These are phyloP conservation scores for Mystacides longicornis DNA, from an alignment of 2,888 invertebrate genomes.

Conservation along the genomic window DNA sequence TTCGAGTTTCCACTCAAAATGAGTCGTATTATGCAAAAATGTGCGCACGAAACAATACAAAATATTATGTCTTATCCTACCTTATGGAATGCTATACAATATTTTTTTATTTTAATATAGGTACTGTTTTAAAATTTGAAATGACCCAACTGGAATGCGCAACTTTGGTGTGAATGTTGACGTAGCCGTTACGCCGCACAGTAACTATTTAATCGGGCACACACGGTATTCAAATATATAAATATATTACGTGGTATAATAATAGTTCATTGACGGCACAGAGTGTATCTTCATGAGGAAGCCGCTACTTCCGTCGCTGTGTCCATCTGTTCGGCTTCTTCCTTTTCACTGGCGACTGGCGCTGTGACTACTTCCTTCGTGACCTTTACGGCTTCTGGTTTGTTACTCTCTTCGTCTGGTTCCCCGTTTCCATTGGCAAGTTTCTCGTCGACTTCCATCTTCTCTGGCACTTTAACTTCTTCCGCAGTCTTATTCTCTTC, in stretches of 20 bases:
- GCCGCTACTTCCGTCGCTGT: not conserved
- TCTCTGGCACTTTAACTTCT: conserved; percentile 22
- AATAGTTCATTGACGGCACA: not conserved
- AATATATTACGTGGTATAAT: too few relatives aligned
- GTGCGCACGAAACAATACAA: too few relatives aligned
- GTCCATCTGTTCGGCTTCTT: not conserved
- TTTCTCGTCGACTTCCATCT: conserved; percentile 12
- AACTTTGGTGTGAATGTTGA: too few relatives aligned
- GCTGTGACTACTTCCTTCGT: conserved; percentile 25
- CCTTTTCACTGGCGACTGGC: not conserved
- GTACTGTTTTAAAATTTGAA: too few relatives aligned
- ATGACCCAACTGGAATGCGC: too few relatives aligned
- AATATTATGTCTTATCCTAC: too few relatives aligned
- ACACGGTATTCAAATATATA: too few relatives aligned
- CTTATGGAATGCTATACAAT: too few relatives aligned
- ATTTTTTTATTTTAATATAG: too few relatives aligned
- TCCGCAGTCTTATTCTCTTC: conserved; percentile 31
- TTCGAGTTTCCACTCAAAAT: too few relatives aligned
- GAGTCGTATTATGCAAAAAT: too few relatives aligned
- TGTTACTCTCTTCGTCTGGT: conserved; percentile 10
- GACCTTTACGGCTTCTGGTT: conserved; percentile 22
- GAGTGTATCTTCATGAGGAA: not conserved
- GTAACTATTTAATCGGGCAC: not conserved
- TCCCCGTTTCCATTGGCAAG: conserved; percentile 11
- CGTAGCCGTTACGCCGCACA: too few relatives aligned